Base-by-base conservation (phyloP, 2,113 vertebrate species). In the Odobenus rosmarus region DNA sequence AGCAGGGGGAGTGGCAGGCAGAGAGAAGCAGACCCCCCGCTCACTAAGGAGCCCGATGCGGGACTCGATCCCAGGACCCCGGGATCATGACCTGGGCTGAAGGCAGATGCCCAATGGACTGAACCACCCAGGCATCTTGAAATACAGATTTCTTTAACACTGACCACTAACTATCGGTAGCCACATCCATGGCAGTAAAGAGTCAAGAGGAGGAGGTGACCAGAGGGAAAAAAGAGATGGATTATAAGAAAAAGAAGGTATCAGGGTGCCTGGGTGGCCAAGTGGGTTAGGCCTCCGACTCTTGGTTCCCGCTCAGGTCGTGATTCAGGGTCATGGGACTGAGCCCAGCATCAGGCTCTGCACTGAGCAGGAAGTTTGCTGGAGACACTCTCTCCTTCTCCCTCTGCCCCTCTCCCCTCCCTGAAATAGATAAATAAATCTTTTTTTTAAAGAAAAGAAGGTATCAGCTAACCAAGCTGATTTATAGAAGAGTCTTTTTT, bases 71-170 rank as follows among this genome's bases (percentile, higher is more conserved):
- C 39, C 39, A 39, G 39, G 39, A 39, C 39, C 39, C 39, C 49
- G 7, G 49, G 49, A 49, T 49, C 49, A 9, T 49, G 49, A 49
- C 49, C 49, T 9, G 49, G 10, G 49, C 49, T 49, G 49, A 49
- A 49, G 49, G 49, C 49, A 49, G 49, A 9, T 49, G 49, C 49
- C 49, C 49, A 49, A 49, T 39, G 39, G 39, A 39, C 39, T 39
- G 39, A 39, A 39, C 39, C 39, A 39, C 39, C 39, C 39, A 39
- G 39, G 49, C 49, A 49, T 49, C 49, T 11, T 11, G 3, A 83
- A 96, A 90, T 77, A 81, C 4, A 61, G n/a, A 81, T 88, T 88
- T 93, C 21, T 96, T 33, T 91, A 59, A 71, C 76, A 93, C 23
- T 69, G 46, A 85, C 28, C 19, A 76, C 15, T 19, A 91, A 55